phyloP scores from a whole-genome alignment of 2,888 invertebrate genomes.

The Nycteola revayana region DNA sequence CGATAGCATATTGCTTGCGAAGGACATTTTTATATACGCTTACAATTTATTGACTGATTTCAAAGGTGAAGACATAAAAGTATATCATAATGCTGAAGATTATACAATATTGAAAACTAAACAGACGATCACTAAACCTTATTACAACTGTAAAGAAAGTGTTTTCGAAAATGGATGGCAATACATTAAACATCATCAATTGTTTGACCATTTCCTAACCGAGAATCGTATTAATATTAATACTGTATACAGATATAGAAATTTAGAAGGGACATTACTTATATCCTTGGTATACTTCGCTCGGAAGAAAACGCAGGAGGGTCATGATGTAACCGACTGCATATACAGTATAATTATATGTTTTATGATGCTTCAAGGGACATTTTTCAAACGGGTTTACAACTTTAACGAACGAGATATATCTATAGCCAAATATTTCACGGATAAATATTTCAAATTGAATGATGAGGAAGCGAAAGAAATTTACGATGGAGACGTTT shows the following conservation, averaged over 20 bases:
- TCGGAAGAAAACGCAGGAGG: slow-evolving; percentile 21
- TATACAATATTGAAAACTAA: slow-evolving; percentile 3
- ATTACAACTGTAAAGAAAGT: slow-evolving; percentile 25
- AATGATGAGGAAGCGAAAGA: slow-evolving; percentile 6
- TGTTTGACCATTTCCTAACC: slow-evolving; percentile 22
- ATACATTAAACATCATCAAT: slow-evolving; percentile 6
- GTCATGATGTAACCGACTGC: slow-evolving; percentile 16
- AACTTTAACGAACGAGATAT: background rate
- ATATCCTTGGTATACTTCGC: slow-evolving; percentile 40
- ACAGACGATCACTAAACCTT: slow-evolving; percentile 25
- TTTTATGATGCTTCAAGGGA: slow-evolving; percentile 28
- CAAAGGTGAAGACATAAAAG: slow-evolving; percentile 4
- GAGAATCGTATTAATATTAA: slow-evolving; percentile 17
- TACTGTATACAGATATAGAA: slow-evolving; percentile 13
- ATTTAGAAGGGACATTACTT: slow-evolving; percentile 31
- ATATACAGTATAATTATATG: slow-evolving; percentile 38
- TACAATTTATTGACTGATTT: slow-evolving; percentile 43
- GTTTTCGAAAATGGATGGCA: slow-evolving; percentile 50
- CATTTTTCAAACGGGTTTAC: background rate
- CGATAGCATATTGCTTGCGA: slow-evolving; percentile 26
- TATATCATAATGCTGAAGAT: slow-evolving; percentile 8
- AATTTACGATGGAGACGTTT: slow-evolving; percentile 24
- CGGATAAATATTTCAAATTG: slow-evolving; percentile 21
- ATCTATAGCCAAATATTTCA: background rate
- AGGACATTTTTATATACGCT: slow-evolving; percentile 44